These are phyloP conservation scores for Pteronura brasiliensis DNA, from an alignment of 2,113 vertebrate species.

Conservation along the genomic window DNA sequence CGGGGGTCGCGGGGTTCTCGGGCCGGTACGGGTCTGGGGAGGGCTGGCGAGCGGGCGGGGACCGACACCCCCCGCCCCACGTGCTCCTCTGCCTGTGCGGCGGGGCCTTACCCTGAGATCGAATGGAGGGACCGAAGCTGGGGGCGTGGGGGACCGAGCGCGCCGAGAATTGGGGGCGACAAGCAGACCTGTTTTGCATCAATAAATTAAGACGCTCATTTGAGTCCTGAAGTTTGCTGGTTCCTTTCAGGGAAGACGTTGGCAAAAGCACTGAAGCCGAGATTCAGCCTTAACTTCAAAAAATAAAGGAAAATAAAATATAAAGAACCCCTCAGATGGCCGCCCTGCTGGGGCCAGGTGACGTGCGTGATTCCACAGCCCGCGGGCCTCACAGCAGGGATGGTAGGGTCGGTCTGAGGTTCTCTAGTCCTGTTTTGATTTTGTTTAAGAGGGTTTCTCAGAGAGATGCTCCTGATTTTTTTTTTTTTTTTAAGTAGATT, in stretches of 20 bases:
- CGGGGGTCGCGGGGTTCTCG: conserved; percentile 56
- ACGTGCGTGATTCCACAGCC: conserved; percentile 57
- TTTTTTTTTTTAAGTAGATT: conserved; percentile 44
- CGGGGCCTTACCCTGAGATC: not conserved
- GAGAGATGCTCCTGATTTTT: conserved; percentile 61
- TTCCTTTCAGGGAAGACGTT: conserved; percentile 61
- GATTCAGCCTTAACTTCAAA: conserved; percentile 50
- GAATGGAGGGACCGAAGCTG: not conserved
- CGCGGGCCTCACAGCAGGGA: conserved; percentile 44
- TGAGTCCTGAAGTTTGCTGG: conserved; percentile 60
- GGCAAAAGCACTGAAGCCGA: not conserved
- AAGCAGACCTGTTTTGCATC: conserved; percentile 5
- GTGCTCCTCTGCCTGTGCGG: conserved; percentile 29
- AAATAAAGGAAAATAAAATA: conserved; percentile 37
- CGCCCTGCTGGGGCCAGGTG: conserved; percentile 69
- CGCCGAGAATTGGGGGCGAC: not conserved
- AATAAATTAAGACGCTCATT: conserved; percentile 67
- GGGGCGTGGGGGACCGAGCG: not conserved
- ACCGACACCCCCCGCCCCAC: not conserved
- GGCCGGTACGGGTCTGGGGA: conserved; percentile 15
- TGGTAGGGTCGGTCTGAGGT: conserved; percentile 44
- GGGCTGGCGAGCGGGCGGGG: not conserved
- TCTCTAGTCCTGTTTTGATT: conserved; percentile 59
- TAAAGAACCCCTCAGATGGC: conserved; percentile 45
- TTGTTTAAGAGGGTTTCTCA: conserved; percentile 61